phyloP scores from a whole-genome alignment of 2,113 vertebrate species.

The Strigops habroptila region DNA sequence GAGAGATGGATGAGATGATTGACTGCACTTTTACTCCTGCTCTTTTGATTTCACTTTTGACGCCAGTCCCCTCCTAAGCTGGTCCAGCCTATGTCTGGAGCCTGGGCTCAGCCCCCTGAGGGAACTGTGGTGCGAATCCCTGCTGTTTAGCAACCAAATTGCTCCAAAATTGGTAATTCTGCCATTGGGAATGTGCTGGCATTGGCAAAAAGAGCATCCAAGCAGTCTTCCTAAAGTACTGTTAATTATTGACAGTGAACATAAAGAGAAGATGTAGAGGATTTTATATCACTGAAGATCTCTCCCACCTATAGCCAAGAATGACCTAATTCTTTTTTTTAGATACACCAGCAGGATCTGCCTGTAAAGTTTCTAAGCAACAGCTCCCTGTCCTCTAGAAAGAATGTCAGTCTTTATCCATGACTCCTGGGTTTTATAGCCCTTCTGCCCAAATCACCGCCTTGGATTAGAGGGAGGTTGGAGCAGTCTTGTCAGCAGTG shows the following conservation, averaged over 20 bases:
- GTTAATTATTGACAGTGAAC: not conserved
- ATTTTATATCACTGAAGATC: not conserved
- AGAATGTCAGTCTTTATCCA: not conserved
- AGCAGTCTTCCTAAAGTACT: not conserved
- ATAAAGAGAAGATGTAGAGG: not conserved
- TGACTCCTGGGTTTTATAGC: not conserved
- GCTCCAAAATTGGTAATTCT: not conserved
- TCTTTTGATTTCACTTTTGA: not conserved
- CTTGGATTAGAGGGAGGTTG: not conserved
- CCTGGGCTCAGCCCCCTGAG: not conserved
- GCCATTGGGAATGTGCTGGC: not conserved
- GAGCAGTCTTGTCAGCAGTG: not conserved
- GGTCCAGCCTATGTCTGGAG: not conserved
- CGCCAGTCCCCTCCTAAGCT: not conserved
- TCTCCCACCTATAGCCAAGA: slow-evolving; percentile 24
- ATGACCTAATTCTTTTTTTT: slow-evolving; percentile 32
- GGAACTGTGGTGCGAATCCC: not conserved
- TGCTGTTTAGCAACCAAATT: not conserved
- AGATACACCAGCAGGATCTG: not conserved
- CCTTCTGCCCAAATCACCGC: not conserved
- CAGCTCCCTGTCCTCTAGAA: slow-evolving; percentile 34
- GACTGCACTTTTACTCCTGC: not conserved
- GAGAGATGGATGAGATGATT: not conserved
- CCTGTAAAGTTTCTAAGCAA: slow-evolving; percentile 63
- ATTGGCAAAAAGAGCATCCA: not conserved